Conservation (phyloP, 2,113 vertebrate species). For the Tenrec ecaudatus region DNA sequence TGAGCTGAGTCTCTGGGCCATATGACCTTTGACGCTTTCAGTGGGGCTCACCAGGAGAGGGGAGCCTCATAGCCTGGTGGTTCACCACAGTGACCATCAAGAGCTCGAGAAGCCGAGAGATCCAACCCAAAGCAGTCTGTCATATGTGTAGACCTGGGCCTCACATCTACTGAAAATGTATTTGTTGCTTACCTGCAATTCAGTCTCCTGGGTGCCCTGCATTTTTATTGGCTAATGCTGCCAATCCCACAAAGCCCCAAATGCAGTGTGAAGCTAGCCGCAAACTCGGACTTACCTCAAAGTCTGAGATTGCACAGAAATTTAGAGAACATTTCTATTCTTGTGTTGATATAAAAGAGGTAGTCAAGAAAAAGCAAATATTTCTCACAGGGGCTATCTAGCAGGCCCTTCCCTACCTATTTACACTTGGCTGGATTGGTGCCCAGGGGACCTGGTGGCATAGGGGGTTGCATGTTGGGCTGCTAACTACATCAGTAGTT, state of each 20-base stretch:
- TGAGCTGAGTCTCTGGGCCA: no score
- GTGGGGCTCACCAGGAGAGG: no score
- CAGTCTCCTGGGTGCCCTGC: background rate
- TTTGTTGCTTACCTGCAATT: no score
- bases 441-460: background rate
- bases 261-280: background rate
- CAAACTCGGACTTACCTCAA: background rate
- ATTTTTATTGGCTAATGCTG: slow-evolving; percentile 31
- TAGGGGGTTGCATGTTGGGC: no score
- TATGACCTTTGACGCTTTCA: no score
- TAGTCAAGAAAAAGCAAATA: background rate
- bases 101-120: no score
- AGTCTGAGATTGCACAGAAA: background rate
- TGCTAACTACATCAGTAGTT: no score
- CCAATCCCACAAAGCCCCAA: background rate
- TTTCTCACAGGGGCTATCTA: background rate
- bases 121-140: no score
- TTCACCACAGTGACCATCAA: no score
- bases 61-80: no score
- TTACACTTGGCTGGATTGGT: background rate
- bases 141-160: no score
- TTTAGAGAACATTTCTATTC: background rate
- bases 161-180: no score
- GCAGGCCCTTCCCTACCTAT: background rate
- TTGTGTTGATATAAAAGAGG: slow-evolving; percentile 40